These are phyloP conservation scores for Phyllotreta striolata DNA, from an alignment of 2,888 invertebrate genomes.

Conservation along the genomic window DNA sequence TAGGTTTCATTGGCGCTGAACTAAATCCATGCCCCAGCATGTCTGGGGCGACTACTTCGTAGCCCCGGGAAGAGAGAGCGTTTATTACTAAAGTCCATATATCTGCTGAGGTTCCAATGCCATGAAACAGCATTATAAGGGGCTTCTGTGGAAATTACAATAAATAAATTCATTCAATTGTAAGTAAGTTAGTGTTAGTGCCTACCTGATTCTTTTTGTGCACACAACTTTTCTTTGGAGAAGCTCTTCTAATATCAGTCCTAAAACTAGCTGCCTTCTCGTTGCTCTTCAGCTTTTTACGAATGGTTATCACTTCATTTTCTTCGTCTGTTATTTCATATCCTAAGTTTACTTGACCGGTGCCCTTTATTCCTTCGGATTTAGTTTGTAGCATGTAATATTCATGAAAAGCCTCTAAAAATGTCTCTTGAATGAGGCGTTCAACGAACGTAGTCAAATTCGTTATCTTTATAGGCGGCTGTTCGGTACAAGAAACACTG, in stretches of 20 bases:
- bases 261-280: slow-evolving; percentile 21
- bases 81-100: slow-evolving; percentile 68
- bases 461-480: slow-evolving; percentile 51
- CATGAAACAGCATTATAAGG: slow-evolving; percentile 70
- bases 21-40: slow-evolving; percentile 74
- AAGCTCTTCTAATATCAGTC: slow-evolving; percentile 18
- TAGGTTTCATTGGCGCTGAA: slow-evolving; percentile 65
- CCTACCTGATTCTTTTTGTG: slow-evolving; percentile 41
- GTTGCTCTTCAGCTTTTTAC: slow-evolving; percentile 37
- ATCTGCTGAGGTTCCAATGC: slow-evolving; percentile 72
- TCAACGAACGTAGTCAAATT: slow-evolving; percentile 58
- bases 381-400: slow-evolving; percentile 47
- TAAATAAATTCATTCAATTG: slow-evolving; percentile 24
- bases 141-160: slow-evolving; percentile 58
- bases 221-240: slow-evolving; percentile 36
- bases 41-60: slow-evolving; percentile 72
- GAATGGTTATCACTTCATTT: slow-evolving; percentile 44
- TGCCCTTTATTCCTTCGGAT: slow-evolving; percentile 25
- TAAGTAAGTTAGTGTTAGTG: neutral
- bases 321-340: slow-evolving; percentile 51
- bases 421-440: slow-evolving; percentile 56
- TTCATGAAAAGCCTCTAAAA: slow-evolving; percentile 58
- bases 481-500: slow-evolving; percentile 47
- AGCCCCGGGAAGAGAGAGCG: slow-evolving; percentile 67
- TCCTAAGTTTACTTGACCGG: slow-evolving; percentile 53